Evolutionary conservation across 2,797 vertebrate genomes (phyloP).

Genomic region (Podargus strigoides): DNA sequence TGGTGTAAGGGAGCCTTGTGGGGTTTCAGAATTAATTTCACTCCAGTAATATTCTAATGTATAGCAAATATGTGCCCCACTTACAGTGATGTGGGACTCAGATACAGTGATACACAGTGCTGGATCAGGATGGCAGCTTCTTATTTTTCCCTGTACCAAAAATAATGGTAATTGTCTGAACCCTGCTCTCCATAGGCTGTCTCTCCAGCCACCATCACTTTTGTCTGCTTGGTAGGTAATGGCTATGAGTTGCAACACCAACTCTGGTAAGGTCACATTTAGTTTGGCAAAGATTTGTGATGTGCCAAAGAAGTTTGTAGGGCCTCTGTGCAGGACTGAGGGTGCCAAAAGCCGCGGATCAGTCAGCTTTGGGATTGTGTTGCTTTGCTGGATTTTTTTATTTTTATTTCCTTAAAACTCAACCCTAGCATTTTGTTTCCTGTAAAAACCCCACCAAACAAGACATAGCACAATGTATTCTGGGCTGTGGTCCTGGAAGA

Average conservation of each 20-base stretch:
- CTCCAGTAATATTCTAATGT: not conserved
- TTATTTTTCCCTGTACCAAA: not conserved
- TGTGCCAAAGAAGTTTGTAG: not conserved
- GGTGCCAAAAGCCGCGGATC: not conserved
- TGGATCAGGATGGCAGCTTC: not conserved
- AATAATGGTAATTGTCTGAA: not conserved
- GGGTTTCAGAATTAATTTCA: not conserved
- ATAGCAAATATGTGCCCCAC: not conserved
- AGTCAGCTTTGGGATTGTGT: not conserved
- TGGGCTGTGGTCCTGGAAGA: not conserved
- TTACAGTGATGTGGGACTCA: not conserved
- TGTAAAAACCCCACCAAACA: not conserved
- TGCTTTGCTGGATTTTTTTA: not conserved
- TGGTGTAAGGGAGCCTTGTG: not conserved
- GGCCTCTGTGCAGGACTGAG: not conserved
- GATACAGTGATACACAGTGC: not conserved
- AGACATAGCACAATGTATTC: not conserved
- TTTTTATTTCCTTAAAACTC: not conserved
- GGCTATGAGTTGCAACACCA: not conserved
- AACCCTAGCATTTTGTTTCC: not conserved
- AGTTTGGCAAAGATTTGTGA: constrained; percentile 10
- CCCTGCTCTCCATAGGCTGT: not conserved
- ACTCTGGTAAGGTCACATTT: not conserved
- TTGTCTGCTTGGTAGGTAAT: not conserved
- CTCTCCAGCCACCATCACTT: not conserved